Percentiles rank a stretch among this genome's conserved stretches.
Conservation (phyloP, 2,113 vertebrate species). For the Gallinago jamesoni region DNA sequence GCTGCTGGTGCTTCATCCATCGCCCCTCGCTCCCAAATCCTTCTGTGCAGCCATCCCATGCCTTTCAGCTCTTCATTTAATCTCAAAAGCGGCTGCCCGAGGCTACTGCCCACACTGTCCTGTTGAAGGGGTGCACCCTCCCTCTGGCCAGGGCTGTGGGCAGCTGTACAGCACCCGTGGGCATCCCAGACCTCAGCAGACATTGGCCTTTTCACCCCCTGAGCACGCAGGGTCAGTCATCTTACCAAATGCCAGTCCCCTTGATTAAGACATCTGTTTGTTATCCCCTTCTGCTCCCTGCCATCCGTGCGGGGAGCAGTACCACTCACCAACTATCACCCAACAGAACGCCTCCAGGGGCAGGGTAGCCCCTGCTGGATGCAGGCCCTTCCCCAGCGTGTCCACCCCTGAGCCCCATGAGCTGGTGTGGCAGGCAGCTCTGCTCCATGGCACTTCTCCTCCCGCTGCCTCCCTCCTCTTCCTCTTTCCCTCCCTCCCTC, state of each 20-base stretch:
- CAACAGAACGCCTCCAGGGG: neutral
- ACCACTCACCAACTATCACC: neutral
- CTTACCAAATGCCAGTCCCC: neutral
- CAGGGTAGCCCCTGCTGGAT: neutral
- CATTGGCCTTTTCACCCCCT: no score
- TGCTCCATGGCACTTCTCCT: neutral
- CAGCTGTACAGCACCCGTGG: neutral
- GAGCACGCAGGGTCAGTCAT: neutral
- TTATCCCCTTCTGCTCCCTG: neutral
- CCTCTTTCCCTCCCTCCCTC: neutral
- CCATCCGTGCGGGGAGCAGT: neutral
- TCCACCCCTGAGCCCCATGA: neutral
- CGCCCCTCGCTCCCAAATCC: neutral
- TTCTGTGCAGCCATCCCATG: neutral
- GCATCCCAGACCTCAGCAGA: neutral
- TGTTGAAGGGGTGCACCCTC: neutral
- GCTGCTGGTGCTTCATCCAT: neutral
- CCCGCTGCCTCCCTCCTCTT: neutral
- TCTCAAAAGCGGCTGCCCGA: accelerated
- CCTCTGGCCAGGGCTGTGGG: neutral
- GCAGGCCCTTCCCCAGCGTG: accelerated
- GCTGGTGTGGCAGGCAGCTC: neutral
- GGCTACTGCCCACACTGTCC: neutral
- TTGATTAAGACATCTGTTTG: neutral
- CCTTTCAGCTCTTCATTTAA: neutral